A percentile compares a stretch with the other conserved stretches of the same genome.
phyloP scores from a whole-genome alignment of 2,797 vertebrate genomes.

The Garrulus glandarius region DNA sequence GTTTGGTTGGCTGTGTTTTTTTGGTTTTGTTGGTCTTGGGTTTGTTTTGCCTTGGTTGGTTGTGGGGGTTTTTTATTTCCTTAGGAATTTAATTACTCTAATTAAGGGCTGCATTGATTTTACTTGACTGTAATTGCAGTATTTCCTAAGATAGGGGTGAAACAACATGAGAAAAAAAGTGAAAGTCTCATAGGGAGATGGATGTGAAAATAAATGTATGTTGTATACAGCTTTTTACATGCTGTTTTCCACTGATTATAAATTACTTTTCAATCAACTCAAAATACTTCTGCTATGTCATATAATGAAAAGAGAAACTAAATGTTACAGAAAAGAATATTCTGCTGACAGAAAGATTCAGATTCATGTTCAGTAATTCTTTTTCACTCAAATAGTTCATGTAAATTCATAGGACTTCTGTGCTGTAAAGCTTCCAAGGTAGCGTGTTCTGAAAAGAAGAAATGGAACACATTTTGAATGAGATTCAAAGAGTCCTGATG shows the following conservation, averaged over 20 bases:
- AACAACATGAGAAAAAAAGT: neutral
- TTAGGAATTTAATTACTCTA: neutral
- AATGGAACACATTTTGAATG: neutral
- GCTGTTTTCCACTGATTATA: neutral
- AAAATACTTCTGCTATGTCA: neutral
- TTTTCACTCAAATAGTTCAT: neutral
- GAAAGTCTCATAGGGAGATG: neutral
- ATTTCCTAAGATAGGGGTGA: neutral
- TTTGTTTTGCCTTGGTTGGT: neutral
- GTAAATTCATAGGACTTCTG: neutral
- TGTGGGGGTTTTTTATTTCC: neutral
- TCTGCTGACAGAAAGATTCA: neutral
- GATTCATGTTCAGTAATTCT: neutral
- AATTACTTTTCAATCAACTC: neutral
- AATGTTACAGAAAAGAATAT: neutral
- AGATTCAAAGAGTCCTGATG: neutral
- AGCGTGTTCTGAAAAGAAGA: neutral
- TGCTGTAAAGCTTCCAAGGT: neutral
- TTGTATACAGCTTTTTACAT: neutral
- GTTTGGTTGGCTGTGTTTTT: rapidly evolving
- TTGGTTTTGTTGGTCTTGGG: neutral
- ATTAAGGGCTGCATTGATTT: neutral
- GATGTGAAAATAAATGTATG: neutral
- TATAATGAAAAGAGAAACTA: neutral
- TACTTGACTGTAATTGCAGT: neutral